Conservation (phyloP, 2,888 invertebrate genomes). For the Ectemnius cavifrons region DNA sequence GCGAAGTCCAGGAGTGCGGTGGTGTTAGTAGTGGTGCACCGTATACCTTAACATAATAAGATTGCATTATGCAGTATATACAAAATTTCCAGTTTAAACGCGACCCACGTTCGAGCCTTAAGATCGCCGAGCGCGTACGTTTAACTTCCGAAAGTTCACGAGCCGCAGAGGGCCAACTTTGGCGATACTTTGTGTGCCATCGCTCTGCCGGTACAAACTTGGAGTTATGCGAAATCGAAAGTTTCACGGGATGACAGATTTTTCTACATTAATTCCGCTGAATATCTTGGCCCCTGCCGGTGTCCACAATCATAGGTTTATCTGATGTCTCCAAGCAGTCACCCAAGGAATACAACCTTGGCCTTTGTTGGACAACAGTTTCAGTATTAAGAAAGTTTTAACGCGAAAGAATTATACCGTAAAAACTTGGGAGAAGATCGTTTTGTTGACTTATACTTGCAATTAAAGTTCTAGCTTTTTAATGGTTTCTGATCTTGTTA, state of each 20-base stretch:
- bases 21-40: constrained; percentile 53
- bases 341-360: no score
- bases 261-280: constrained; percentile 7
- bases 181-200: constrained; percentile 27
- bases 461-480: no score
- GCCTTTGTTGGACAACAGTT: no score
- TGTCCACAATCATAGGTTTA: no score
- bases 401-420: no score
- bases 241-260: constrained; percentile 13
- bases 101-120: constrained; percentile 57
- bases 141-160: constrained; percentile 47
- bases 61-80: constrained; percentile 72
- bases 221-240: constrained; percentile 23
- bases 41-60: constrained; percentile 76
- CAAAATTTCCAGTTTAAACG: constrained; percentile 69
- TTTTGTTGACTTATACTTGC: no score
- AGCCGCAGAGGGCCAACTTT: constrained; percentile 33
- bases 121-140: constrained; percentile 48
- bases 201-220: constrained; percentile 13
- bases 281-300: background rate
- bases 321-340: no score
- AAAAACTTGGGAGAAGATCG: no score
- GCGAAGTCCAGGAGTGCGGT: constrained; percentile 39
- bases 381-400: no score
- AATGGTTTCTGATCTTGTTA: no score